Conservation (phyloP, 2,797 vertebrate genomes). For the Champsocephalus gunnari region DNA sequence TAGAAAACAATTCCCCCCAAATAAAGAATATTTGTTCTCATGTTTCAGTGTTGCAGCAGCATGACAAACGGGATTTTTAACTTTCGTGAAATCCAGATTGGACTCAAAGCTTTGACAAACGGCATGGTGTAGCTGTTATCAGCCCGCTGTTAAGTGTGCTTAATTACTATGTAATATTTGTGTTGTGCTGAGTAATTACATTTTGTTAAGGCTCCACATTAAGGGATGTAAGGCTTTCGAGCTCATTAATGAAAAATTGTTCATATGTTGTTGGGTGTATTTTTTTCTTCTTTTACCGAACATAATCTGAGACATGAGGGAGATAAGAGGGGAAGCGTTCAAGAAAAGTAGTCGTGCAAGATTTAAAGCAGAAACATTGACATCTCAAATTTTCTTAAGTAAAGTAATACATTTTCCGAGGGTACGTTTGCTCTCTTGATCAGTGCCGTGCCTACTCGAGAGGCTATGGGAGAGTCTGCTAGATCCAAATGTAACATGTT, state of each 20-base stretch:
- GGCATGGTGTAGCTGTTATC: constrained; percentile 57
- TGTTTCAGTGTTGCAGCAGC: constrained; percentile 62
- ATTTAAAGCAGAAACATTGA: constrained; percentile 76
- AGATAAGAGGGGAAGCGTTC: constrained; percentile 77
- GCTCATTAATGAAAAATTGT: constrained; percentile 71
- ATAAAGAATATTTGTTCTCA: constrained; percentile 72
- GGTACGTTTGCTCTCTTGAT: constrained; percentile 80
- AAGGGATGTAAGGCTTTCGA: constrained; percentile 64
- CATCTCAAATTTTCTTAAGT: constrained; percentile 83
- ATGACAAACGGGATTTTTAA: constrained; percentile 58
- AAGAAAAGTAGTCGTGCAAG: constrained; percentile 73
- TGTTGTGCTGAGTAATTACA: constrained; percentile 79
- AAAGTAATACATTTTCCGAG: constrained; percentile 77
- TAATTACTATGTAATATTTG: constrained; percentile 80
- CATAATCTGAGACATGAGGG: constrained; percentile 68
- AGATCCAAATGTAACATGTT: constrained; percentile 82
- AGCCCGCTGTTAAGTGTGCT: constrained; percentile 66
- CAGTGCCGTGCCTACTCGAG: constrained; percentile 74
- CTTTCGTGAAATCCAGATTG: constrained; percentile 58
- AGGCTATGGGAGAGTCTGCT: constrained; percentile 73
- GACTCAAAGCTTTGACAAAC: constrained; percentile 63
- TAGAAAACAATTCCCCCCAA: constrained; percentile 76
- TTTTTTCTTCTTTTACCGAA: constrained; percentile 14
- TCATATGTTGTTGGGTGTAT: constrained; percentile 49
- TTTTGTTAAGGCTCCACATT: constrained; percentile 73